Evolutionary conservation across 2,888 invertebrate genomes (phyloP), one percentile per base, ranked within the genome.

Genomic region (Protophormia terraenovae): DNA sequence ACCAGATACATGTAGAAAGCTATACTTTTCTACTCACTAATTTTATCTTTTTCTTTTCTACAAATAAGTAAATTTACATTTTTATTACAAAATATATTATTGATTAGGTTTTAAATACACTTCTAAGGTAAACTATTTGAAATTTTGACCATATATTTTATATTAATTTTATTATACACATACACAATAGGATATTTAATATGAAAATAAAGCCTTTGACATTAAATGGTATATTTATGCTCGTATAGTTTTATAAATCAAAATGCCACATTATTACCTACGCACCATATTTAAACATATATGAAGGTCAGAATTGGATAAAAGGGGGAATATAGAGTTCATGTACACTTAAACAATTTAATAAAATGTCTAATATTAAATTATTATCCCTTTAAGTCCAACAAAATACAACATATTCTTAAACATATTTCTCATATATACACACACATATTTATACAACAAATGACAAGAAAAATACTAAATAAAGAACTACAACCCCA

Each of bases 301-400:
- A 53, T 58, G 41, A 82, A 78, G 84, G 81, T 82, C 73, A 78
- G 29, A 53, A 75, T 4, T 53, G n/a, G 2, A 50, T 1, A 16
- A 27, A 41, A 58, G 16, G 6, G 2, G 14, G 35, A 35, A 66
- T 47, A 60, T 6, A 67, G 24, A 47, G 58, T 75, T 60, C 38
- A 16, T 69, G 24, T 41, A 69, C 47, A 73, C 58, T 86, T 60
- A 69, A 75, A 77, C 83, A 82, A 62, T 66, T 66, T 82, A 84
- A 75, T 80, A 60, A 83, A 84, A 80, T 69, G 69, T 82, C 75
- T 64, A 38, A 80, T 80, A 80, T 80, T 77, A 80, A 80, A 55
- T 83, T 83, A 86, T 86, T 86, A 80, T 83, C 76, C 83, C 75
- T 76, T 76, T 79, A 83, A 86, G 72, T 80, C 32, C 45, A 66